These are phyloP conservation scores for Epirrhoe alternata DNA, from an alignment of 2,888 invertebrate species.

Conservation along the genomic window DNA sequence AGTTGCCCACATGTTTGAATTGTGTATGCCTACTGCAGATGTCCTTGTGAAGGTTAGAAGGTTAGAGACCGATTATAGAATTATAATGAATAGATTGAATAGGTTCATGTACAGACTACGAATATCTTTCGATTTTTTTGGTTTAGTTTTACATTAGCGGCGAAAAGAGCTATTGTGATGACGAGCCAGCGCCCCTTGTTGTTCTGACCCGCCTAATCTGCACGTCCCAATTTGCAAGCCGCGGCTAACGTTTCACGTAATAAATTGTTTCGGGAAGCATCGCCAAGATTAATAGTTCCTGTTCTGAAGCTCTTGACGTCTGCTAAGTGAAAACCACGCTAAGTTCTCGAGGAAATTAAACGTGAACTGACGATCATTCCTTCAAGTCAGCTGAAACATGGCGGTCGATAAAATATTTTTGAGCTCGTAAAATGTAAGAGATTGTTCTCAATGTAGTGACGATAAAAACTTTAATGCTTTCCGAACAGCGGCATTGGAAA, in stretches of 20 bases:
- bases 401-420: background rate
- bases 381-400: background rate
- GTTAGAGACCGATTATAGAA: background rate
- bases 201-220: constrained; percentile 41
- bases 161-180: background rate
- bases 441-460: constrained; percentile 36
- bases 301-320: constrained; percentile 61
- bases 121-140: background rate
- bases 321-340: constrained; percentile 70
- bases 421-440: background rate
- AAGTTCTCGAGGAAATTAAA: constrained; percentile 49
- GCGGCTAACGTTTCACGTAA: constrained; percentile 52
- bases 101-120: background rate
- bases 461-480: constrained; percentile 71
- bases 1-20: background rate
- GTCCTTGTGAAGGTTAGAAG: background rate
- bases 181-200: background rate
- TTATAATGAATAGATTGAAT: background rate
- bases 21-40: background rate
- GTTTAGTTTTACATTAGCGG: background rate
- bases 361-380: constrained; percentile 32
- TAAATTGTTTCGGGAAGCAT: constrained; percentile 79
- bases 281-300: constrained; percentile 76
- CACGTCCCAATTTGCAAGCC: constrained; percentile 20
- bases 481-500: constrained; percentile 56